A percentile compares a stretch with the other conserved stretches of the same genome.
Evolutionary conservation across 2,113 vertebrate species (phyloP).

Genomic region (Grammomys dolichurus): DNA sequence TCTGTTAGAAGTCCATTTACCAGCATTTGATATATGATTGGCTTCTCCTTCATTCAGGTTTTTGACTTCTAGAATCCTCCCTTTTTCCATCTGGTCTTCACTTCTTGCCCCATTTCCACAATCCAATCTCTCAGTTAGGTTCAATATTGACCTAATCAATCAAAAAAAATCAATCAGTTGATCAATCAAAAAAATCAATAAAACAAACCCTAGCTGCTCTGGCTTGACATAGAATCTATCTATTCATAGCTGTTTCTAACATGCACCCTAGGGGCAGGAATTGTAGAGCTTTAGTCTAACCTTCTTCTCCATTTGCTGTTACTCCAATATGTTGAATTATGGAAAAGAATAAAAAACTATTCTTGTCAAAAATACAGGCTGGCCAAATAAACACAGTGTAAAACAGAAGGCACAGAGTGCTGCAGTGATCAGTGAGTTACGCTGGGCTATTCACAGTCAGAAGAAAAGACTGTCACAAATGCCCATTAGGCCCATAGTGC

Average conservation of each 20-base stretch:
- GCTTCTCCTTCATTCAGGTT: not conserved
- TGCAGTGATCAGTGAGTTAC: not conserved
- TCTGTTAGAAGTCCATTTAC: not conserved
- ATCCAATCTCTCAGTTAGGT: not conserved
- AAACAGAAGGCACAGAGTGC: not conserved
- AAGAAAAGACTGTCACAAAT: not conserved
- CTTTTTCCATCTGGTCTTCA: not conserved
- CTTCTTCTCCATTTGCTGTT: not conserved
- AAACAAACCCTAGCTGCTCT: not conserved
- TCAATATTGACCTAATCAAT: not conserved
- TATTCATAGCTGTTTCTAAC: not conserved
- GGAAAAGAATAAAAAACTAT: not conserved
- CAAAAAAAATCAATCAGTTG: not conserved
- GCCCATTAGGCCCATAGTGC: not conserved
- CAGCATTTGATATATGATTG: not conserved
- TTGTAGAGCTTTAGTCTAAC: not conserved
- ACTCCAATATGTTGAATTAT: not conserved
- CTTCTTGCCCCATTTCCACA: not conserved
- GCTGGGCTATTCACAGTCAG: too few relatives aligned
- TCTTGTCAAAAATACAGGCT: not conserved
- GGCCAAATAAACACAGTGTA: not conserved
- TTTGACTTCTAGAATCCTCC: not conserved
- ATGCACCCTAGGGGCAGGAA: not conserved
- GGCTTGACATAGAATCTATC: not conserved
- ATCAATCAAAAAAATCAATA: not conserved